phyloP scores from a whole-genome alignment of 2,888 invertebrate genomes.

The Drosophila acutilabella region DNA sequence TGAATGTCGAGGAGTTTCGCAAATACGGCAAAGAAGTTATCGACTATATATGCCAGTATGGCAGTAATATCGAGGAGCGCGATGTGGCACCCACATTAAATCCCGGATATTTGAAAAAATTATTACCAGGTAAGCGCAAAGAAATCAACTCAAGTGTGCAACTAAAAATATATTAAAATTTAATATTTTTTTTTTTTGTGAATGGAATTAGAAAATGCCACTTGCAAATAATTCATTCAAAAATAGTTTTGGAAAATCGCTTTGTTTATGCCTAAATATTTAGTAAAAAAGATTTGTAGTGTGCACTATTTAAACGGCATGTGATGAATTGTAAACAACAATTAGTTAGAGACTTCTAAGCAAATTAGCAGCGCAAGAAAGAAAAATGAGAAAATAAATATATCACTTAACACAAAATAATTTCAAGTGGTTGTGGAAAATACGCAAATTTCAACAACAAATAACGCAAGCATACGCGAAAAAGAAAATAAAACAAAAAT shows the following conservation, averaged over 20 bases:
- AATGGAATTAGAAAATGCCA: conserved; percentile 28
- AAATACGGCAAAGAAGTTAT: conserved; percentile 92
- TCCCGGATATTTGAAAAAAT: conserved; percentile 90
- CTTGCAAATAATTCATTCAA: conserved; percentile 32
- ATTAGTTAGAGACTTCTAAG: conserved; percentile 58
- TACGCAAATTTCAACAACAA: conserved; percentile 43
- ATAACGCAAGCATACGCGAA: conserved; percentile 5
- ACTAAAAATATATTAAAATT: conserved; percentile 17
- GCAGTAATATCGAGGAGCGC: conserved; percentile 88
- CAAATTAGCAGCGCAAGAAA: conserved; percentile 57
- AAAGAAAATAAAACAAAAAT: conserved; percentile 25
- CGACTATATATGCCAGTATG: conserved; percentile 92
- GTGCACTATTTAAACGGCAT: conserved; percentile 23
- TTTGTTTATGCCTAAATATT: conserved; percentile 23
- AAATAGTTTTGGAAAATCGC: conserved; percentile 25
- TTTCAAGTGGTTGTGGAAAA: conserved; percentile 15
- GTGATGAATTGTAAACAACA: conserved; percentile 65
- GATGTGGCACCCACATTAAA: conserved; percentile 91
- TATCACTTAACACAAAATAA: conserved; percentile 46
- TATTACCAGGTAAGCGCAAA: conserved; percentile 87
- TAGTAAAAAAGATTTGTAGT: conserved; percentile 4
- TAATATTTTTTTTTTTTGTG: neutral
- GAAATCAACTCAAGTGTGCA: conserved; percentile 1
- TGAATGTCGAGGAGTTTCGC: conserved; percentile 92
- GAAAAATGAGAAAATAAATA: conserved; percentile 31